phyloP scores from a whole-genome alignment of 2,797 vertebrate species.

The Catharus ustulatus region DNA sequence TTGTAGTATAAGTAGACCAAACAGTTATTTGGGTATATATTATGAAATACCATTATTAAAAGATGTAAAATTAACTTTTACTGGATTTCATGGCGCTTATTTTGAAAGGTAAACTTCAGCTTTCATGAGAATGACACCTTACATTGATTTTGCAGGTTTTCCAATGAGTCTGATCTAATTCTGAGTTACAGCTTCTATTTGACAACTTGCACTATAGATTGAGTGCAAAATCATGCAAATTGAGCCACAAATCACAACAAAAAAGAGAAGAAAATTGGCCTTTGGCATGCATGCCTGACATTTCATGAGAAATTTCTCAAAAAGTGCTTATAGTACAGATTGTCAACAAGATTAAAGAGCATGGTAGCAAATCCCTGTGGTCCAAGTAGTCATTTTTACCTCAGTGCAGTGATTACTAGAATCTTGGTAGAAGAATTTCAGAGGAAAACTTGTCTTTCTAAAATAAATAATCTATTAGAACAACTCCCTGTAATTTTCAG shows the following conservation, averaged over 20 bases:
- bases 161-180: conserved; percentile 39
- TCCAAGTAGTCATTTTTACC: background rate
- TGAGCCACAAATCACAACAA: background rate
- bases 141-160: conserved; percentile 29
- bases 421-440: background rate
- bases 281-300: background rate
- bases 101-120: conserved; percentile 22
- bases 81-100: background rate
- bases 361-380: background rate
- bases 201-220: background rate
- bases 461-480: conserved; percentile 41
- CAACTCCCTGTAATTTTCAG: conserved; percentile 20
- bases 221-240: conserved; percentile 56
- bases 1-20: background rate
- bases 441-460: background rate
- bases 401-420: background rate
- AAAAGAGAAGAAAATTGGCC: background rate
- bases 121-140: background rate
- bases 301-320: conserved; percentile 42
- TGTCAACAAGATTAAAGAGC: background rate
- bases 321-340: conserved; percentile 8
- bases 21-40: background rate
- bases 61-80: background rate
- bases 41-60: background rate
- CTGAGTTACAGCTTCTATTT: conserved; percentile 39